Evolutionary conservation across 2,113 vertebrate species (phyloP), one percentile per base, ranked within the genome.

Genomic region (Campylomormyrus numenius): DNA sequence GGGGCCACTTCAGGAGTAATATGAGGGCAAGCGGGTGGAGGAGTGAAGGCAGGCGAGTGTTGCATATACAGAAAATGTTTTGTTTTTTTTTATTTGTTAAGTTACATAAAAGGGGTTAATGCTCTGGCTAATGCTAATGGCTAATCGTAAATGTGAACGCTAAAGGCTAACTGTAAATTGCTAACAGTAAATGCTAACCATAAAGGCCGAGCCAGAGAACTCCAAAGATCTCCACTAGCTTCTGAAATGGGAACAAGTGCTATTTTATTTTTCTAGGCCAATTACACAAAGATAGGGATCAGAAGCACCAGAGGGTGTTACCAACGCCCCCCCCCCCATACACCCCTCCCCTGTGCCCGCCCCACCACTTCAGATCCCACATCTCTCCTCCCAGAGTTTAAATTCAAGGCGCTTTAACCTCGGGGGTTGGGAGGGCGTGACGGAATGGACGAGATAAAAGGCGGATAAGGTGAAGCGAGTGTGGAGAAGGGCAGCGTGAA

Each of bases 1-100:
- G 93, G 91, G 96, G 93, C 94, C 93, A 93, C 93, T 93, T 91
- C 90, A 93, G 92, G 92, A 94, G 95, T 95, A 95, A 95, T 93
- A 96, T 95, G 92, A 94, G 90, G 94, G 91, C 92, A 95, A 94
- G 96, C 92, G 89, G 89, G 90, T 89, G 93, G 93, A 93, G 92
- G 85, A 94, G 94, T 95, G 96, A 92, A 93, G 94, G 94, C 91
- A 91, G 90, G 49, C 91, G 39, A 91, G 93, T 94, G 90, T 93
- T 94, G 92, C 88, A 90, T 90, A 87, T 87, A 19, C 27, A 52
- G 70, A 15, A 49, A 45, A 27, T 24, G 46, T 24, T n/a, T 56
- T 6, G n/a, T n/a, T 6, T 50, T 11, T n/a, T 88, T 19, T 42
- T n/a, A 49, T 88, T 39, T 66, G 19, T 46, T 62, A 21, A 84